phyloP scores from a whole-genome alignment of 2,113 vertebrate species.

The Trichomycterus rosablanca region DNA sequence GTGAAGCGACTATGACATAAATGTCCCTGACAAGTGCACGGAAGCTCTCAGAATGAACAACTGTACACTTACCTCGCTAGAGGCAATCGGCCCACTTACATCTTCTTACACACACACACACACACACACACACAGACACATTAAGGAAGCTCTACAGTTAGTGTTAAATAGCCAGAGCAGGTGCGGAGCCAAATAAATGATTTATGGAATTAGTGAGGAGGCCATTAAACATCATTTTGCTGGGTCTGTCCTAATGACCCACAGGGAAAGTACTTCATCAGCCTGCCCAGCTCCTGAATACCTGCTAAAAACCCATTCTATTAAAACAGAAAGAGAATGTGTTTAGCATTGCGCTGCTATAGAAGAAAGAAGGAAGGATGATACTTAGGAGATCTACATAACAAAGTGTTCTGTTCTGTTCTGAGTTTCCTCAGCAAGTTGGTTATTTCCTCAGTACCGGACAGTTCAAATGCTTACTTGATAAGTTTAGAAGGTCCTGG shows the following conservation, averaged over 20 bases:
- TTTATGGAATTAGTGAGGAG: constrained; percentile 64
- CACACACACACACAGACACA: constrained; percentile 52
- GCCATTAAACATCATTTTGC: constrained; percentile 72
- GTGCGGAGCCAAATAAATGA: constrained; percentile 68
- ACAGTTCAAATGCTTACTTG: too few relatives aligned
- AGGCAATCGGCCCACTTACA: too few relatives aligned
- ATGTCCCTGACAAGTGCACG: too few relatives aligned
- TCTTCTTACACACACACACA: too few relatives aligned
- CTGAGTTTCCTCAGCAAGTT: too few relatives aligned
- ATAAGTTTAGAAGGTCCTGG: too few relatives aligned
- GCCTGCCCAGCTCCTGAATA: constrained; percentile 47
- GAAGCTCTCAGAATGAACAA: too few relatives aligned
- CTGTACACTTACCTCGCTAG: too few relatives aligned
- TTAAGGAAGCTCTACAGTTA: constrained; percentile 48
- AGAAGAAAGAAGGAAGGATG: constrained; percentile 22
- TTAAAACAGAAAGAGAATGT: constrained; percentile 32
- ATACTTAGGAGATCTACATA: not conserved
- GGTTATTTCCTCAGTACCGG: too few relatives aligned
- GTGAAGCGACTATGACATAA: too few relatives aligned
- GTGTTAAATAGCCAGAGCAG: constrained; percentile 65
- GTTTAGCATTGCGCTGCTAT: not conserved
- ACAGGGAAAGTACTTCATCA: constrained; percentile 66
- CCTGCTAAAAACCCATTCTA: constrained; percentile 32
- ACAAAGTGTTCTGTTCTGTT: too few relatives aligned
- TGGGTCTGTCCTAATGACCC: constrained; percentile 70